Base-by-base conservation (phyloP, 2,888 invertebrate species). In the Oconnorella tubifera region DNA sequence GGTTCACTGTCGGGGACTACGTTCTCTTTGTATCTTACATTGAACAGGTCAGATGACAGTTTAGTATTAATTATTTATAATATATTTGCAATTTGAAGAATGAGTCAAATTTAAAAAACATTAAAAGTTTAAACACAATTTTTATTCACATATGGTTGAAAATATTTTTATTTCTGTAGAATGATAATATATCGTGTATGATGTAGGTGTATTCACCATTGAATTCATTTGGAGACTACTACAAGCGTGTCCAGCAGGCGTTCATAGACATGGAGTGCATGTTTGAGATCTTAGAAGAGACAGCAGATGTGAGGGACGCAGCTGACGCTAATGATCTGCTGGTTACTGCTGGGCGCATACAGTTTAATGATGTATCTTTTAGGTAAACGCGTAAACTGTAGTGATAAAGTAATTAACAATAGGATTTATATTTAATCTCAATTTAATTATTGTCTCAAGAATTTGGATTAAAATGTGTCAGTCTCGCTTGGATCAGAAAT, bases 211-310 rank as follows among this genome's bases (percentile, higher is more conserved):
- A n/a, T n/a, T n/a, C n/a, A n/a, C n/a, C n/a, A n/a, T n/a, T n/a
- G n/a, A n/a, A n/a, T n/a, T n/a, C n/a, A n/a, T n/a, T n/a, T n/a
- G n/a, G n/a, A 31, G 25, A 31, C 2, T 27, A 3, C 61, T 68
- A 23, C 78, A 91, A 95, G 76, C 90, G 91, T 25, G 93, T 97
- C 64, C 96, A 96, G 79, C 92, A 91, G 84, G 92, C 93, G 80
- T 95, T 97, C 77, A 88, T 96, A 19, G 96, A 97, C 78, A 96
- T 97, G 96, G 96, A 97, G 83, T 95, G 96, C 82, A 96, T 97
- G 96, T 92, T 96, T 78, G 94, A 95, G 74, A 82, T 97, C 70
- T 85, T 97, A 76, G 86, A 89, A 33, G 91, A 92, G 76, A 87
- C 90, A 51, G 87, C 89, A 59, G 94, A 96, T 83, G 87, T 68